Conservation (phyloP, 2,797 vertebrate species). For the Erpetoichthys calabaricus region DNA sequence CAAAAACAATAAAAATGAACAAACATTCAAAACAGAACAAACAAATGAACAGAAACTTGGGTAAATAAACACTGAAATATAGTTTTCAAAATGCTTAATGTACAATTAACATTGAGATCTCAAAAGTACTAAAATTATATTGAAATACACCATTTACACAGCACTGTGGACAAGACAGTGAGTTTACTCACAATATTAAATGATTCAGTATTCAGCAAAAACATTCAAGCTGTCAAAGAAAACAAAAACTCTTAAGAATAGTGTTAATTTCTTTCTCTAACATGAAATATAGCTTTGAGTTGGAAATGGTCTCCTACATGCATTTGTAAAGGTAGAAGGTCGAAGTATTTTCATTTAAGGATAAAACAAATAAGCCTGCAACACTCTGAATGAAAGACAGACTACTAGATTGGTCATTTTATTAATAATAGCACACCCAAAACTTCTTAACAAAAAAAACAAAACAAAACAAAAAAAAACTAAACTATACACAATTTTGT, state of each 20-base stretch:
- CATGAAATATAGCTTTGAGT: constrained; percentile 34
- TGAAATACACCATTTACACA: constrained; percentile 53
- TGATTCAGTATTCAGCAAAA: constrained; percentile 39
- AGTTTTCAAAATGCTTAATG: constrained; percentile 63
- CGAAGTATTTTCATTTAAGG: constrained; percentile 20
- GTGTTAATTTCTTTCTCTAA: constrained; percentile 16
- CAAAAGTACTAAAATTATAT: constrained; percentile 48
- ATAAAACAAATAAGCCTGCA: constrained; percentile 7
- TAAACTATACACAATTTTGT: no score
- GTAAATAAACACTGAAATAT: constrained; percentile 9
- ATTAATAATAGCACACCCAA: constrained; percentile 21
- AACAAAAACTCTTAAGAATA: constrained; percentile 29
- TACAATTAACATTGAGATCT: constrained; percentile 53
- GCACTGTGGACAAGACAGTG: constrained; percentile 50
- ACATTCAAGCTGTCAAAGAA: constrained; percentile 50
- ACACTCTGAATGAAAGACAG: constrained; percentile 31
- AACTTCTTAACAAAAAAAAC: no score
- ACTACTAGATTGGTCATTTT: constrained; percentile 27
- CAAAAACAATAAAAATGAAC: constrained; percentile 35
- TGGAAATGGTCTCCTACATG: constrained; percentile 42
- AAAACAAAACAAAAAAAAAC: no score
- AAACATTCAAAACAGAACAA: constrained; percentile 22
- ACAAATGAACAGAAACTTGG: constrained; percentile 11
- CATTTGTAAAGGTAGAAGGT: constrained; percentile 26
- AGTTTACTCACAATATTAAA: constrained; percentile 51